Evolutionary conservation across 2,797 vertebrate species (phyloP), one percentile per base, ranked within the genome.

Genomic region (Trematomus bernacchii): DNA sequence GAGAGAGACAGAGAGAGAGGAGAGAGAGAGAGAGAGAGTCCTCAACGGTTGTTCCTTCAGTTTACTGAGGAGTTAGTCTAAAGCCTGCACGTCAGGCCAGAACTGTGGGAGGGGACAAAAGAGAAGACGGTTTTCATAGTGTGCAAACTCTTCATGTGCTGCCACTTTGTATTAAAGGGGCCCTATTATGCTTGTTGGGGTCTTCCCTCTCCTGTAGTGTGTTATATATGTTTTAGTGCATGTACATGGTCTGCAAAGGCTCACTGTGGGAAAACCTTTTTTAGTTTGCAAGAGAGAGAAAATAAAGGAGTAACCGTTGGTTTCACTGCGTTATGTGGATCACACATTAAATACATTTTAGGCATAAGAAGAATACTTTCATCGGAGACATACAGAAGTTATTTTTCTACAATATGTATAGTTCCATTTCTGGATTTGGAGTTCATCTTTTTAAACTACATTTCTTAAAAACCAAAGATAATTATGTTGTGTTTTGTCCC

Each of bases 1-100:
- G n/a, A n/a, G n/a, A n/a, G n/a, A n/a, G n/a, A n/a, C n/a, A n/a
- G n/a, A n/a, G n/a, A n/a, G n/a, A n/a, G n/a, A n/a, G n/a, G n/a
- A n/a, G n/a, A n/a, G n/a, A n/a, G n/a, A n/a, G n/a, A n/a, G n/a
- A n/a, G n/a, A n/a, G n/a, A n/a, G n/a, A 44, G 66, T 68, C 21
- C 54, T 77, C 50, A 66, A 55, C 37, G 37, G 67, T 82, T 69
- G 77, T 1, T 83, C 4, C 55, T 60, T 37, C 5, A 27, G 60
- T 76, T 62, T 74, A 50, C 47, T 51, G 44, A 40, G 30, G 62
- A 73, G 40, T 2, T 0, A 54, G 43, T 50, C 23, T 48, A 12
- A 76, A 64, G 27, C n/a, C 12, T 27, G 19, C 11, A 10, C 0
- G 59, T 76, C 76, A 76, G 71, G 73, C n/a, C n/a, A 50, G 60